Evolutionary conservation across 2,888 invertebrate species (phyloP).

Genomic region (Cephus nigrinus): DNA sequence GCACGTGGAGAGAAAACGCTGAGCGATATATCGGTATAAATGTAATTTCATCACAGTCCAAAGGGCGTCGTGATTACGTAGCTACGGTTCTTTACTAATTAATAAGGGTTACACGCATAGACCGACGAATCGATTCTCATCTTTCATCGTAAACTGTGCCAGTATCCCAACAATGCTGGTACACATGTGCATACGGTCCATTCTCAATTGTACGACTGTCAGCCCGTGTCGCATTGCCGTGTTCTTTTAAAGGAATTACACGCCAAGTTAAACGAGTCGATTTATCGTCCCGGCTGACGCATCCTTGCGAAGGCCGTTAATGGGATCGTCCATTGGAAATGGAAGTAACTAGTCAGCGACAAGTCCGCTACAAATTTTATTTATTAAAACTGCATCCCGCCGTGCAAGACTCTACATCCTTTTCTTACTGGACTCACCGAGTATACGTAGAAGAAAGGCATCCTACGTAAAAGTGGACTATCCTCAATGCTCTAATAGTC

Average conservation of each 20-base stretch:
- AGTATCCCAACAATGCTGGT: neutral
- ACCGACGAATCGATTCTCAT: neutral
- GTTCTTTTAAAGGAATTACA: neutral
- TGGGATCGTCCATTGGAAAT: neutral
- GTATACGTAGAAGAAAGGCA: neutral
- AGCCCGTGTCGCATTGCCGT: neutral
- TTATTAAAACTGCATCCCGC: neutral
- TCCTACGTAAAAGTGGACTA: neutral
- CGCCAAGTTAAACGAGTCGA: neutral
- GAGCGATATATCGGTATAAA: neutral
- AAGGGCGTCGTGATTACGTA: neutral
- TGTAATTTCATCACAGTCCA: neutral
- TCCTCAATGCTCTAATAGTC: neutral
- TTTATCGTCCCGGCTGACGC: neutral
- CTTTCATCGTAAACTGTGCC: neutral
- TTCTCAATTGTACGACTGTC: neutral
- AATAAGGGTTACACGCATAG: neutral
- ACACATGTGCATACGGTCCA: neutral
- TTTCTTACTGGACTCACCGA: neutral
- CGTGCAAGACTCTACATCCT: neutral
- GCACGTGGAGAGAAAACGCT: neutral
- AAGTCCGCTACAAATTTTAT: neutral
- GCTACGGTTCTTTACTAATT: neutral
- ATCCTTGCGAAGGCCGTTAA: neutral
- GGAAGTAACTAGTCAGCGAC: neutral